Evolutionary conservation across 2,113 vertebrate species (phyloP).

Genomic region (Myxocyprinus asiaticus): DNA sequence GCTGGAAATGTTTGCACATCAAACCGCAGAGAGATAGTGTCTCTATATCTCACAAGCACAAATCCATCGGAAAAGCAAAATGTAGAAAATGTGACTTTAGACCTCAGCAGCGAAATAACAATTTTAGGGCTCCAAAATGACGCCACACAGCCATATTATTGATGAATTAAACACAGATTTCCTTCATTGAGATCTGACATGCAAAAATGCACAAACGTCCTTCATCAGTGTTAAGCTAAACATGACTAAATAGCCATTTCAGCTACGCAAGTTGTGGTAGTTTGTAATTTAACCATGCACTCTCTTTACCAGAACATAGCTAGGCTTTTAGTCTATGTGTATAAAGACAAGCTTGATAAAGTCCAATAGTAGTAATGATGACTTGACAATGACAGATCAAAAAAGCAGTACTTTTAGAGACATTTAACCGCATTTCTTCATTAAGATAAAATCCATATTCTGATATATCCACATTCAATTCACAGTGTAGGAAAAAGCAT

Average conservation of each 20-base stretch:
- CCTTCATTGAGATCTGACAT: background rate
- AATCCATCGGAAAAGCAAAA: constrained; percentile 12
- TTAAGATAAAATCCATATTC: background rate
- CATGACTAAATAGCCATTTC: background rate
- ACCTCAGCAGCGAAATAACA: background rate
- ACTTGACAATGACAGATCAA: constrained; percentile 12
- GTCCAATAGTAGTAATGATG: background rate
- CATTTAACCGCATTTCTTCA: constrained; percentile 3
- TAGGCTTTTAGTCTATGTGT: background rate
- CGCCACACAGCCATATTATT: background rate
- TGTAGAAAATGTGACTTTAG: background rate
- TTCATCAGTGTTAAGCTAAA: background rate
- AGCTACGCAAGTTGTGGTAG: background rate
- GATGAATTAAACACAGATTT: background rate
- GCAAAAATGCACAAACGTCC: background rate
- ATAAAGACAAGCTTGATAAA: background rate
- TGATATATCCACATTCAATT: background rate
- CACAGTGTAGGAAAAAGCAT: background rate
- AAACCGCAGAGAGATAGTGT: constrained; percentile 44
- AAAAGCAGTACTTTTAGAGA: constrained; percentile 1
- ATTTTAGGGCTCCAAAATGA: background rate
- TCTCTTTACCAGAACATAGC: background rate
- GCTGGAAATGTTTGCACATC: constrained; percentile 36
- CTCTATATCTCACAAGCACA: constrained; percentile 50
- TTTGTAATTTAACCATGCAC: background rate